Evolutionary conservation across 2,113 vertebrate species (phyloP).

Genomic region (Melanerpes aurifrons): DNA sequence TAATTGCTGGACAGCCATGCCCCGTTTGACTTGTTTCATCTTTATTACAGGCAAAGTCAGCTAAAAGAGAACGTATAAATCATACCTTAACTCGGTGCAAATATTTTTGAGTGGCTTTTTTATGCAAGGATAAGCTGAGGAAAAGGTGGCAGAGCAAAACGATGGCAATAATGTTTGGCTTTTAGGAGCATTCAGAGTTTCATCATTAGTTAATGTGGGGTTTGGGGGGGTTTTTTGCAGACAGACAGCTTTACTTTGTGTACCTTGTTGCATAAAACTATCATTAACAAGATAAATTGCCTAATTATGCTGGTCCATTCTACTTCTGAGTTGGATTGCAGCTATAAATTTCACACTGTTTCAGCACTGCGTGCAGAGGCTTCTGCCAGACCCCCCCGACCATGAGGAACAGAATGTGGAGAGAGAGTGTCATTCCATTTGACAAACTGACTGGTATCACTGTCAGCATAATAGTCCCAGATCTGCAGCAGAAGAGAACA

Average conservation of each 20-base stretch:
- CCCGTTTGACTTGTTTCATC: neutral
- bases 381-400: conserved; percentile 49
- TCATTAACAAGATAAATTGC: conserved; percentile 18
- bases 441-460: conserved; percentile 57
- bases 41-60: neutral
- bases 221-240: neutral
- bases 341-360: neutral
- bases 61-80: neutral
- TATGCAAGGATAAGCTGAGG: neutral
- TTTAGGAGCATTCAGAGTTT: neutral
- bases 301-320: neutral
- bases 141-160: neutral
- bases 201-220: neutral
- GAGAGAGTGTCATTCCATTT: conserved; percentile 39
- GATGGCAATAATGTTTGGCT: neutral
- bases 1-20: neutral
- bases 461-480: conserved; percentile 59
- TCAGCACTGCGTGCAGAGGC: neutral
- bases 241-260: conserved; percentile 22
- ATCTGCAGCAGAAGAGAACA: conserved; percentile 39
- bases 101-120: neutral
- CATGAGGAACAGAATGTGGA: conserved; percentile 6
- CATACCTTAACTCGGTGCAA: neutral
- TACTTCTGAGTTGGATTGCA: neutral
- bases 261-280: neutral